These are phyloP conservation scores for Takifugu flavidus DNA, from an alignment of 2,113 vertebrate species.

Conservation along the genomic window DNA sequence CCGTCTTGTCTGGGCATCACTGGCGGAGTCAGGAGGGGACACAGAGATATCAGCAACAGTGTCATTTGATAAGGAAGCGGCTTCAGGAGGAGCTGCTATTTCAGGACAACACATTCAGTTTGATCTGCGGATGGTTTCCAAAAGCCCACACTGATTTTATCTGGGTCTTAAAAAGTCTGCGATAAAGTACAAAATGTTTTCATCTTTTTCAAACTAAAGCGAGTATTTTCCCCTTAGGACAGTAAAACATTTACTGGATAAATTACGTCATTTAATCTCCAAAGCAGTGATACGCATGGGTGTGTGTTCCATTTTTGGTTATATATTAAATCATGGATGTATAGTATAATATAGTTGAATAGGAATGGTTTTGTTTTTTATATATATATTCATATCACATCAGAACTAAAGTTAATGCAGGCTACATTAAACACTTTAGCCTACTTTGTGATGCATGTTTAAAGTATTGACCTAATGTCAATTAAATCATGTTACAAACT, in stretches of 20 bases:
- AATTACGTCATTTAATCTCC: too few relatives aligned
- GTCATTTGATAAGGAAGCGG: slow-evolving; percentile 37
- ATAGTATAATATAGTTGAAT: not conserved
- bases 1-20: slow-evolving; percentile 81
- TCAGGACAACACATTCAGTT: slow-evolving; percentile 4
- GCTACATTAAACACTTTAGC: not conserved
- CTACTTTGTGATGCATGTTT: not conserved
- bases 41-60: slow-evolving; percentile 51
- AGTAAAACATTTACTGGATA: not conserved
- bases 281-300: not conserved
- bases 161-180: too few relatives aligned
- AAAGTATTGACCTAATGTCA: not conserved
- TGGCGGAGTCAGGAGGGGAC: slow-evolving; percentile 62
- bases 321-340: not conserved
- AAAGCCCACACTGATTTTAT: too few relatives aligned
- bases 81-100: slow-evolving; percentile 13
- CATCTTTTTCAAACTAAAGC: too few relatives aligned
- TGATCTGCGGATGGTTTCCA: not conserved
- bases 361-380: not conserved
- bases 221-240: too few relatives aligned
- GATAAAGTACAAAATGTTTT: too few relatives aligned
- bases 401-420: not conserved
- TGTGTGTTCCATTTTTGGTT: not conserved
- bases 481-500: not conserved
- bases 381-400: not conserved